Conservation (phyloP, 2,888 invertebrate species). For the Yponomeuta plumbellus region DNA sequence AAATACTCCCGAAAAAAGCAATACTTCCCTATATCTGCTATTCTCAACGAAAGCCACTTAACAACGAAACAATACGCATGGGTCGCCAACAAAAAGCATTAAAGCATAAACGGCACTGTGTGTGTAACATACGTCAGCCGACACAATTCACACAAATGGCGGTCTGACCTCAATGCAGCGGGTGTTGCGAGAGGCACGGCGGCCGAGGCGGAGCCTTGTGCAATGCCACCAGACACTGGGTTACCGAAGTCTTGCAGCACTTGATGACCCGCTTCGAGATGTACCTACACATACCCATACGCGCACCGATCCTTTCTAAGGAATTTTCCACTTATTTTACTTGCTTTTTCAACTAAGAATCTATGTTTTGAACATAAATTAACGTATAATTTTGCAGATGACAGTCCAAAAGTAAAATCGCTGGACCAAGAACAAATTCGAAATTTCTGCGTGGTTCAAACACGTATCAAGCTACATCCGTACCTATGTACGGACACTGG, state of each 20-base stretch:
- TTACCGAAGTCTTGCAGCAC: conserved; percentile 10
- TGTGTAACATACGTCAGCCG: conserved; percentile 52
- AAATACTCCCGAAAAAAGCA: neutral
- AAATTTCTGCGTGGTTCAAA: conserved; percentile 2
- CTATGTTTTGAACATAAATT: too few species aligned
- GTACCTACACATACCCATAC: neutral
- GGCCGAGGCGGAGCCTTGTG: conserved; percentile 67
- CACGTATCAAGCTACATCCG: neutral
- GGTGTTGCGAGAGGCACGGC: conserved; percentile 62
- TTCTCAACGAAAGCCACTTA: neutral
- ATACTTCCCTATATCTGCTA: neutral
- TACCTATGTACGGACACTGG: neutral
- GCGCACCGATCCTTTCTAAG: neutral
- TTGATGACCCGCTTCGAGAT: neutral
- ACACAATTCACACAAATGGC: conserved; percentile 75
- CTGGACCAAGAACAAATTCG: neutral
- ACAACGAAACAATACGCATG: conserved; percentile 15
- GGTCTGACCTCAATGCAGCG: conserved; percentile 61
- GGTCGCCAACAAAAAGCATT: conserved; percentile 11
- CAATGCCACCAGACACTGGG: conserved; percentile 50
- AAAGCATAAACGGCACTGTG: conserved; percentile 2
- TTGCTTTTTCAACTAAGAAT: too few species aligned
- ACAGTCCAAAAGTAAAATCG: neutral
- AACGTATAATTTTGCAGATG: neutral
- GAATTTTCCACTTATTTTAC: neutral